These are phyloP conservation scores for Myotis findleyi DNA, from an alignment of 2,797 vertebrate genomes.

Conservation along the genomic window DNA sequence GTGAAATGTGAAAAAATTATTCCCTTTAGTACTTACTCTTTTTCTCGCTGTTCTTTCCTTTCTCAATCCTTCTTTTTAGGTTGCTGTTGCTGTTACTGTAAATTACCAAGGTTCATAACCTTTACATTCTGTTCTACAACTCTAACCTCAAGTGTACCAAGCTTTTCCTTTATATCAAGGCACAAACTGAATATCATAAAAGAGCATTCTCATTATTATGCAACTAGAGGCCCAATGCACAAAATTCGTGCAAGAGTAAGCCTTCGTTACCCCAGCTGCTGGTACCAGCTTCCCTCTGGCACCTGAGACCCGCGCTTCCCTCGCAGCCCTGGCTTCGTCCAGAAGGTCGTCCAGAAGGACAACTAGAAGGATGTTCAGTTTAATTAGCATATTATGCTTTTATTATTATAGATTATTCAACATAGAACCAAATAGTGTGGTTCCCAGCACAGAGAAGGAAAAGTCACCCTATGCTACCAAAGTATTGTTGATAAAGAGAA, in stretches of 20 bases:
- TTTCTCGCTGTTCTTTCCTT: background rate
- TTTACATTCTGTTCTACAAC: background rate
- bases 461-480: background rate
- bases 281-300: too few relatives aligned
- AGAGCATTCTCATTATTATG: background rate
- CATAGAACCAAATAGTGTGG: background rate
- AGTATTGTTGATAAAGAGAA: background rate
- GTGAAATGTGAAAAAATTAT: conserved; percentile 3
- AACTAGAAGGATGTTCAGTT: too few relatives aligned
- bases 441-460: background rate
- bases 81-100: background rate
- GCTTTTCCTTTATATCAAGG: background rate
- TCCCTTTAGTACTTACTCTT: background rate
- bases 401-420: background rate
- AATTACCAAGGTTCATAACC: background rate
- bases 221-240: too few relatives aligned
- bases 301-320: too few relatives aligned
- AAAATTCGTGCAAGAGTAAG: too few relatives aligned
- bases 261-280: too few relatives aligned
- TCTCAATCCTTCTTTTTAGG: background rate
- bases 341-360: too few relatives aligned
- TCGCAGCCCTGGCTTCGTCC: too few relatives aligned
- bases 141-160: background rate
- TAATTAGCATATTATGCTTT: too few relatives aligned
- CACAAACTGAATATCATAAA: background rate